Conservation (phyloP, 2,113 vertebrate species). For the Talpa occidentalis region DNA sequence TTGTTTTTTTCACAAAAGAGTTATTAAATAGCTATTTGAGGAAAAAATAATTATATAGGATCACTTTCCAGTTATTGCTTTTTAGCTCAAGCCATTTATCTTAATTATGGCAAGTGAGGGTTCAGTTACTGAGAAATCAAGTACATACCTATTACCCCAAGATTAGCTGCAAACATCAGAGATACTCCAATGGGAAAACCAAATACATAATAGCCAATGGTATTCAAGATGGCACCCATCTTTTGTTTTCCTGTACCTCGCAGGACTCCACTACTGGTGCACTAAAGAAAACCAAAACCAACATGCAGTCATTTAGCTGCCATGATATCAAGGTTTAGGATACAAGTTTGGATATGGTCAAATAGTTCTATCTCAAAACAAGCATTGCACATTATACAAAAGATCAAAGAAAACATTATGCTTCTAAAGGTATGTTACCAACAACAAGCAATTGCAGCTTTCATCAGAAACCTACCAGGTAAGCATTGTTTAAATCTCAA, state of each 20-base stretch:
- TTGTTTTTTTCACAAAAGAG: neutral
- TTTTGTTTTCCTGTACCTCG: conserved; percentile 92
- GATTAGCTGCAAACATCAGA: conserved; percentile 90
- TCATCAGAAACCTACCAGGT: neutral
- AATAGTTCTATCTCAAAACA: neutral
- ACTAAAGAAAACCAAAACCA: conserved; percentile 79
- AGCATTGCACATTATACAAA: neutral
- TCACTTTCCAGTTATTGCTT: neutral
- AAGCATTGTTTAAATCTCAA: neutral
- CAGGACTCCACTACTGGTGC: conserved; percentile 89
- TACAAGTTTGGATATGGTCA: neutral
- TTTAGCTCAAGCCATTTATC: neutral
- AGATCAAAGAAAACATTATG: neutral
- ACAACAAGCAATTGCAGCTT: neutral
- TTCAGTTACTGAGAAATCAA: neutral
- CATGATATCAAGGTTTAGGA: neutral
- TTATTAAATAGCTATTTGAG: neutral
- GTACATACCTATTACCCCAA: conserved; percentile 90
- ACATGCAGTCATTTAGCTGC: fast-evolving
- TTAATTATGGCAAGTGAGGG: neutral
- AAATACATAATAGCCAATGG: conserved; percentile 90
- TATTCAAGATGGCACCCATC: conserved; percentile 91
- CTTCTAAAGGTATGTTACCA: neutral
- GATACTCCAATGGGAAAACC: conserved; percentile 89
- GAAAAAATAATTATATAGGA: neutral